A percentile compares a stretch with the other conserved stretches of the same genome.
phyloP scores from a whole-genome alignment of 2,797 vertebrate species.

The Cottoperca gobio region DNA sequence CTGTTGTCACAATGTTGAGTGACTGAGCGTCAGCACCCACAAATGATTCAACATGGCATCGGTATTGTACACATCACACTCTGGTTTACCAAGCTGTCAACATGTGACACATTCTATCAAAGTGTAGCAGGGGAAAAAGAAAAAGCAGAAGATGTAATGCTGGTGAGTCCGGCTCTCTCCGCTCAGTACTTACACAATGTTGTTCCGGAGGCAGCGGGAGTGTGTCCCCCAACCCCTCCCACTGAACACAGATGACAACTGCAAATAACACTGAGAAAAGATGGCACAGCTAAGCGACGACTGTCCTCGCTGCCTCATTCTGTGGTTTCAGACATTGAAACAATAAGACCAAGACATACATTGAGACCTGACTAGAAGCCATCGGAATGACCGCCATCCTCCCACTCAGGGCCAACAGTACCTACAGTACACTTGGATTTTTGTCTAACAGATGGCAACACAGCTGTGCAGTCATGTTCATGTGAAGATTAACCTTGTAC shows the following conservation, averaged over 20 bases:
- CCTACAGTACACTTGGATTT: conserved; percentile 31
- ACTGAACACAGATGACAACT: conserved; percentile 43
- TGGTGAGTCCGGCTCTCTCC: conserved; percentile 32
- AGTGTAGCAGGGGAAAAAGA: conserved; percentile 36
- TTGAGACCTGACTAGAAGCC: conserved; percentile 3
- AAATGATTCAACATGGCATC: conserved; percentile 56
- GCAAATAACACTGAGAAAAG: conserved; percentile 21
- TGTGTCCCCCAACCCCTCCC: not conserved
- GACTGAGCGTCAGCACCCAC: conserved; percentile 37
- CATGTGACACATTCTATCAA: conserved; percentile 56
- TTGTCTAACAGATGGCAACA: conserved; percentile 65
- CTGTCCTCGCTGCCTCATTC: not conserved
- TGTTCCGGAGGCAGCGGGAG: conserved; percentile 13
- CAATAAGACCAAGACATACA: not conserved
- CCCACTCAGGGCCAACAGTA: conserved; percentile 33
- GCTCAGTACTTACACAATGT: conserved; percentile 6
- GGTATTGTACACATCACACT: conserved; percentile 30
- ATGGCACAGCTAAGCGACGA: not conserved
- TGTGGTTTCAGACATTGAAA: not conserved
- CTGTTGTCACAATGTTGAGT: conserved; percentile 37
- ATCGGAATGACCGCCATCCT: conserved; percentile 25
- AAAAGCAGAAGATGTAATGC: conserved; percentile 28
- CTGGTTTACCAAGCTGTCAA: conserved; percentile 61
- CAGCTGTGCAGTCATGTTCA: conserved; percentile 63
- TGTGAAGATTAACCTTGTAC: conserved; percentile 65